Evolutionary conservation across 2,797 vertebrate species (phyloP), one percentile per base, ranked within the genome.

Genomic region (Oreonectes daqikongensis): DNA sequence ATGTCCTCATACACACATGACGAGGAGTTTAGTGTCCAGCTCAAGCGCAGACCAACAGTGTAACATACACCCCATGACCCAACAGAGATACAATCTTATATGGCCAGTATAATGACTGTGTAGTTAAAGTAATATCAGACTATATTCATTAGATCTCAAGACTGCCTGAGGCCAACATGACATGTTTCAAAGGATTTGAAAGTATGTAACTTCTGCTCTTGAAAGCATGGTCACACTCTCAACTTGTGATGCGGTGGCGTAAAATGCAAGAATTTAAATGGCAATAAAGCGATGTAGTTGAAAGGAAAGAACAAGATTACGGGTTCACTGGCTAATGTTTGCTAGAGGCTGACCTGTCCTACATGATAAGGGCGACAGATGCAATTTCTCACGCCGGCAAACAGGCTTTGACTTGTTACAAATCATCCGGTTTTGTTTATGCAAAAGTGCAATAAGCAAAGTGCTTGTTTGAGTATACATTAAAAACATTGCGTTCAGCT

Each of bases 1-100:
- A 66, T 64, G 53, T 52, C n/a, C 40, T 44, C 72, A 42, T 22
- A 24, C 69, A 61, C 78, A 79, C 17, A 66, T 72, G 73, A 38
- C 52, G 35, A 30, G 57, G 22, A 20, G 60, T 72, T 72, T 35
- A 42, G 53, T 0, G 24, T 59, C 40, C 40, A 61, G 44, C 28
- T 61, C 14, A 20, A 53, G 71, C 7, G 22, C n/a, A 11, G 64
- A 20, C 18, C 50, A 32, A 55, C 63, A 59, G 26, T 14, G 73
- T 5, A 68, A 76, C 18, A 38, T 68, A 60, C 42, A 60, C 28
- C 53, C 15, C 9, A 24, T 35, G 64, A 75, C 73, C 28, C 50
- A 42, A 64, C 52, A n/a, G 57, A 32, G 4, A 32, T 60, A 60
- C 40, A 8, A 44, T 66, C 63, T 7, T 57, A 57, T 57, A 12